Percentiles rank a stretch among this genome's conserved stretches.
Evolutionary conservation across 2,888 invertebrate genomes (phyloP).

Genomic region (Hofmannophila pseudospretella): DNA sequence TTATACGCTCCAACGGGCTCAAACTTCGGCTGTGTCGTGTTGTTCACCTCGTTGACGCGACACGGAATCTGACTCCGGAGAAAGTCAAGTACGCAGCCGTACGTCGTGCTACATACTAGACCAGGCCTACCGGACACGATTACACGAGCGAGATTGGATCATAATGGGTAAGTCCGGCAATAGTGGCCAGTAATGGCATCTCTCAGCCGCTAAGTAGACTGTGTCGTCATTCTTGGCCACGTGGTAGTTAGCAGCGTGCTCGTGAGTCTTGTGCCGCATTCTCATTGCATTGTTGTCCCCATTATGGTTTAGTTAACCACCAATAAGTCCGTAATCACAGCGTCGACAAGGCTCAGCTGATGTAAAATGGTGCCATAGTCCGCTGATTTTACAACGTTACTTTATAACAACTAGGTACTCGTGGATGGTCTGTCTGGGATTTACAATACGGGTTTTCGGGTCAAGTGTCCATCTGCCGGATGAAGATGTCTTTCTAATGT

Average conservation of each 20-base stretch:
- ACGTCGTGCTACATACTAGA: slow-evolving; percentile 53
- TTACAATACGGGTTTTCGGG: slow-evolving; percentile 36
- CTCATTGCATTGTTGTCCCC: slow-evolving; percentile 25
- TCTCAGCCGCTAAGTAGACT: slow-evolving; percentile 48
- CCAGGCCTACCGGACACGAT: slow-evolving; percentile 43
- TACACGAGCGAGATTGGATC: slow-evolving; percentile 60
- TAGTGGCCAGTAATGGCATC: slow-evolving; percentile 30
- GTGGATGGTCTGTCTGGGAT: slow-evolving; percentile 22
- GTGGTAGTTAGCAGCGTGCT: slow-evolving; percentile 31
- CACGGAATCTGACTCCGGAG: slow-evolving; percentile 64
- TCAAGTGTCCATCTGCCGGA: slow-evolving; percentile 28
- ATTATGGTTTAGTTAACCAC: slow-evolving; percentile 11
- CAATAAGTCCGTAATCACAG: background rate
- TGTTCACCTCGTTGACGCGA: slow-evolving; percentile 69
- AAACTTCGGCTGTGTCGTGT: slow-evolving; percentile 55
- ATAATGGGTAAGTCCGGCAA: slow-evolving; percentile 59
- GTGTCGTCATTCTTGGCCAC: slow-evolving; percentile 44
- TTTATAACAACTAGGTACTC: no score
- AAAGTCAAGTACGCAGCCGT: slow-evolving; percentile 68
- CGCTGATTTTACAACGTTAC: slow-evolving; percentile 25
- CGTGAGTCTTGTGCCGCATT: slow-evolving; percentile 28
- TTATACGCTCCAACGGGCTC: slow-evolving; percentile 61
- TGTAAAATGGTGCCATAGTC: slow-evolving; percentile 21
- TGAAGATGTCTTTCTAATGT: slow-evolving; percentile 13
- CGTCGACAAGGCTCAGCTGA: slow-evolving; percentile 10